These are phyloP conservation scores for Nudaria mundana DNA, from an alignment of 2,888 invertebrate species.

Conservation along the genomic window DNA sequence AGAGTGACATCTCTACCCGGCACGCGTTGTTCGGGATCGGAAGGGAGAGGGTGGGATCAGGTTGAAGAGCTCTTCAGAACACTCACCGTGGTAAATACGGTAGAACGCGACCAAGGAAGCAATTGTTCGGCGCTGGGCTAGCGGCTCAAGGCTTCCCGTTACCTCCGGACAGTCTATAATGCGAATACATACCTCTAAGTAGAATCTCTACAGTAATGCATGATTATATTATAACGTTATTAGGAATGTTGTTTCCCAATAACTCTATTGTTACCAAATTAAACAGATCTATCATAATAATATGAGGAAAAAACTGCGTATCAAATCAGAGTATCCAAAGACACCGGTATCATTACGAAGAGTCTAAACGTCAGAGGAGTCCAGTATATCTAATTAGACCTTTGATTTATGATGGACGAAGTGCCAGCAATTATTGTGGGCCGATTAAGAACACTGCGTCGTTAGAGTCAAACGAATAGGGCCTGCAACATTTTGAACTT, in stretches of 20 bases:
- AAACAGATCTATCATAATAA: slow-evolving; percentile 23
- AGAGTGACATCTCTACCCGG: no score
- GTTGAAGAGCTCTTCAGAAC: no score
- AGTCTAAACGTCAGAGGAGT: slow-evolving; percentile 37
- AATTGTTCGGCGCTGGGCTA: no score
- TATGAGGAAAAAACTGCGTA: slow-evolving; percentile 29
- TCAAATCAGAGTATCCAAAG: slow-evolving; percentile 31
- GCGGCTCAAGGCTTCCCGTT: no score
- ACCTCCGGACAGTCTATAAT: no score
- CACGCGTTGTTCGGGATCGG: no score
- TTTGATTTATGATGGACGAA: slow-evolving; percentile 57
- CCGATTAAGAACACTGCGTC: slow-evolving; percentile 43
- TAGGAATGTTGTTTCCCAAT: neutral
- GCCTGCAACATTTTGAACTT: slow-evolving; percentile 13
- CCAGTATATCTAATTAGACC: slow-evolving; percentile 52
- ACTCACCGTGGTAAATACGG: no score
- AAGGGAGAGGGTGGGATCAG: no score
- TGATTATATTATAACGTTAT: no score
- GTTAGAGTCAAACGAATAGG: slow-evolving; percentile 28
- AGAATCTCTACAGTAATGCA: no score
- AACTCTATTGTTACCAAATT: neutral
- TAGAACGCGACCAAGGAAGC: no score
- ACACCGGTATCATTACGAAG: slow-evolving; percentile 35
- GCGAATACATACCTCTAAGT: neutral
- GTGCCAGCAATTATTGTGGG: slow-evolving; percentile 52